Evolutionary conservation across 2,888 invertebrate species (phyloP), one percentile per base, ranked within the genome.

Genomic region (Cheilosia scutellata): DNA sequence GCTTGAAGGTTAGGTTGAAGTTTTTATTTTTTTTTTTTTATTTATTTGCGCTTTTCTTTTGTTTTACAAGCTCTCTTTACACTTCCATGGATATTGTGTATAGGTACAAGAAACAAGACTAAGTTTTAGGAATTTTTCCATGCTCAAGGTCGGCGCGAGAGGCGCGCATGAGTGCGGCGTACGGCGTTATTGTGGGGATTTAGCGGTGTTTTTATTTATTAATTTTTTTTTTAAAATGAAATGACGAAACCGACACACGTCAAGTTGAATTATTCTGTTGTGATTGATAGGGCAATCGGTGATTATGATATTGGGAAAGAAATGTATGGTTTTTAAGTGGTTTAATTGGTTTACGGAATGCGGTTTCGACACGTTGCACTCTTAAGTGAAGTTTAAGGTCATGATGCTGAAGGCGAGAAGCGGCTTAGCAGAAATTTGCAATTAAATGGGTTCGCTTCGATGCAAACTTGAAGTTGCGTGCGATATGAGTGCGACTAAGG

Each of bases 51-150:
- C 65, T 63, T 63, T 37, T 31, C 20, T 51, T 33, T 51, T 7
- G 7, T n/a, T 25, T 33, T 37, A 20, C 49, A 37, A 65, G 31
- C 20, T 63, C 51, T 13, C 11, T 37, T 33, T 51, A 51, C 16
- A 16, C 40, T 76, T 37, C 9, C 6, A 29, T 40, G 20, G 37
- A 20, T 20, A 20, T 13, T 51, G 27, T 51, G 5, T 51, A 9
- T 25, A 55, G 1, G 4, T 55, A 16, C 11, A 44, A 13, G 27
- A 75, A 27, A 9, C n/a, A n/a, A n/a, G n/a, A n/a, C n/a, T 33
- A 58, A 33, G 51, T 53, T 80, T 55, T 58, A 13, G 60, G 42
- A 62, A 66, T 68, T 66, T 60, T 74, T 66, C 60, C 53, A 29
- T 9, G 20, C 42, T 62, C 47, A 68, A 80, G 80, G 80, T 75